Conservation (phyloP, 2,113 vertebrate species). For the Colinus virginianus region DNA sequence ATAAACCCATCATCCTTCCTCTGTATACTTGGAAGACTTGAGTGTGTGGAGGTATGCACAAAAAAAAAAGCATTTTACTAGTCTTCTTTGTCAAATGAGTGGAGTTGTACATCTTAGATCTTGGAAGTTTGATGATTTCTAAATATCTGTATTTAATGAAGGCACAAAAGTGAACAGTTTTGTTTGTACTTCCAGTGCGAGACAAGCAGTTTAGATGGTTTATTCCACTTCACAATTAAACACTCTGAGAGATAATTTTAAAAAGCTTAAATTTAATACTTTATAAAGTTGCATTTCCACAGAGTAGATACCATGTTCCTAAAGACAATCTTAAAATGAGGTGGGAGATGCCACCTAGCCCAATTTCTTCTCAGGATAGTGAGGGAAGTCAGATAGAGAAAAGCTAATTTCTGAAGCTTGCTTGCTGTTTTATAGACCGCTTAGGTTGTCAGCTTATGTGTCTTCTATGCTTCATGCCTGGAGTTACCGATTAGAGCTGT, state of each 20-base stretch:
- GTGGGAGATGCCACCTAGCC: neutral
- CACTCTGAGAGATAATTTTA: neutral
- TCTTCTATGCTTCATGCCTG: neutral
- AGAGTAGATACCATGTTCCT: neutral
- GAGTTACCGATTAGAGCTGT: neutral
- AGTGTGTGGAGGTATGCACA: neutral
- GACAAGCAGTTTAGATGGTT: neutral
- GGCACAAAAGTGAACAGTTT: neutral
- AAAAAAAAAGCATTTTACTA: neutral
- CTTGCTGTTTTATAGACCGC: neutral
- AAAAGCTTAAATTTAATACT: neutral
- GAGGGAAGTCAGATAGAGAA: neutral
- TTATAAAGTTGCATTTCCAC: neutral
- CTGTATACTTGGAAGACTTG: neutral
- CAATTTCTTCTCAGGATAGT: neutral
- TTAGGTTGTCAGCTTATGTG: neutral
- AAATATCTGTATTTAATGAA: neutral
- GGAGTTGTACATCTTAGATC: neutral
- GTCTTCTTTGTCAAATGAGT: neutral
- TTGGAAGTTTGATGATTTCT: neutral
- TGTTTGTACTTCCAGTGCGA: neutral
- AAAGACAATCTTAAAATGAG: neutral
- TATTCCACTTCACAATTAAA: neutral
- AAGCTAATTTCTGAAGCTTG: neutral
- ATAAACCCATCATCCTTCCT: neutral